Conservation (phyloP, 1,140 invertebrate species). For the Laodelphax striatellus region DNA sequence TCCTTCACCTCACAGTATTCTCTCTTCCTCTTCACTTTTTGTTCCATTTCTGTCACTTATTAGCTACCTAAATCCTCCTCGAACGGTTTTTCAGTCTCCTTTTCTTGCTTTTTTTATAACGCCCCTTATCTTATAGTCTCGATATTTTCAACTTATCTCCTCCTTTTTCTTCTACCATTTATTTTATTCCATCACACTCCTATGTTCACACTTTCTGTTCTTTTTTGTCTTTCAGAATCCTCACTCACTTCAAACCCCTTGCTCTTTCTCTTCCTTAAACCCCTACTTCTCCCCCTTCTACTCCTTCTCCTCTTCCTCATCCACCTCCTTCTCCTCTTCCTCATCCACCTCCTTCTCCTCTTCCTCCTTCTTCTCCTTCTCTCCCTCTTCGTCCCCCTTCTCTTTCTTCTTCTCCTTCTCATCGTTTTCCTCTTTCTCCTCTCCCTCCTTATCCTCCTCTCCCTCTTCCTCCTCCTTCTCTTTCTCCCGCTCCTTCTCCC, state of each 20-base stretch:
- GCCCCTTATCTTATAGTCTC: too few species aligned
- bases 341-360: not conserved
- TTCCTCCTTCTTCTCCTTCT: not conserved
- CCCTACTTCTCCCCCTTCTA: not conserved
- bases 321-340: not conserved
- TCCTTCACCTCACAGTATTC: too few species aligned
- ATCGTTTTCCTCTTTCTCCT: not conserved
- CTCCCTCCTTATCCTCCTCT: not conserved
- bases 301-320: not conserved
- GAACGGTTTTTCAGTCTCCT: too few species aligned
- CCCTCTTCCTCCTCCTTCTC: not conserved
- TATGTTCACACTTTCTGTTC: not conserved
- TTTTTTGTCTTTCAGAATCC: not conserved
- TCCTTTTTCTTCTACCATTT: not conserved
- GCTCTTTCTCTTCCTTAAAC: not conserved
- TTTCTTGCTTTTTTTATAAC: too few species aligned
- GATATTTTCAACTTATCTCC: not conserved
- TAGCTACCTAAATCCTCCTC: too few species aligned
- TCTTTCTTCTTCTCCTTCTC: not conserved
- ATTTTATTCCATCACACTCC: not conserved
- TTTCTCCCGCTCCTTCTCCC: not conserved
- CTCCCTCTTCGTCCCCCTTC: not conserved
- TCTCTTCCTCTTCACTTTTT: not conserved
- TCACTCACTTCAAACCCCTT: not conserved
- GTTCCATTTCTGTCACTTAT: not conserved